A percentile compares a stretch with the other conserved stretches of the same genome.
phyloP scores from a whole-genome alignment of 2,888 invertebrate species.

The Trachelus stipa region DNA sequence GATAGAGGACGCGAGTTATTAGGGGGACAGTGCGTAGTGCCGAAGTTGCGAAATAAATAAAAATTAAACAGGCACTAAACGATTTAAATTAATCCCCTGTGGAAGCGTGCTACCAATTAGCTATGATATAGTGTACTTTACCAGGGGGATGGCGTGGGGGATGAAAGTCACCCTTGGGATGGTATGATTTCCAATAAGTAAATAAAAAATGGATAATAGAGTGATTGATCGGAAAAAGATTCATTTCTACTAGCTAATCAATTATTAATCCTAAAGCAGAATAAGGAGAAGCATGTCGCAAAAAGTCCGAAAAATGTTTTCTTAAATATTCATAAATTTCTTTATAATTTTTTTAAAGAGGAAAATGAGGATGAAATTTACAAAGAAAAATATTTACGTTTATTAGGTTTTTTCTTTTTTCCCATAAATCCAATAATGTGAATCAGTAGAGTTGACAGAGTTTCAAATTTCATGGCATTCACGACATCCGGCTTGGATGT shows the following conservation, averaged over 20 bases:
- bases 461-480: no score
- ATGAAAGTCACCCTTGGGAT: background rate
- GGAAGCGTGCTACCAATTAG: background rate
- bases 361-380: no score
- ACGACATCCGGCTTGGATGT: no score
- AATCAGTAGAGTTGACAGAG: no score
- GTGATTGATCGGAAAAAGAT: background rate
- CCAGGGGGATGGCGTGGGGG: background rate
- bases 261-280: no score
- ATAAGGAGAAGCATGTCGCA: no score
- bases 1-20: background rate
- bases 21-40: background rate
- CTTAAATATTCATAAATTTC: no score
- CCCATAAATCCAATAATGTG: no score
- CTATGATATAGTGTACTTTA: conserved; percentile 2
- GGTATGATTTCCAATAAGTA: background rate
- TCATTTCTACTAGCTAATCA: background rate
- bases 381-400: no score
- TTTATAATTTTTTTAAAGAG: no score
- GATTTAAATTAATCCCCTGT: conserved; percentile 18
- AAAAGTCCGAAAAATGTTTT: no score
- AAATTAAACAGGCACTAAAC: conserved; percentile 17
- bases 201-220: background rate
- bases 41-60: conserved; percentile 18
- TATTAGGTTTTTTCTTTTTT: no score